Percentiles rank a stretch among this genome's conserved stretches.
Conservation (phyloP, 2,888 invertebrate genomes). For the Gandaritis pyraliata region DNA sequence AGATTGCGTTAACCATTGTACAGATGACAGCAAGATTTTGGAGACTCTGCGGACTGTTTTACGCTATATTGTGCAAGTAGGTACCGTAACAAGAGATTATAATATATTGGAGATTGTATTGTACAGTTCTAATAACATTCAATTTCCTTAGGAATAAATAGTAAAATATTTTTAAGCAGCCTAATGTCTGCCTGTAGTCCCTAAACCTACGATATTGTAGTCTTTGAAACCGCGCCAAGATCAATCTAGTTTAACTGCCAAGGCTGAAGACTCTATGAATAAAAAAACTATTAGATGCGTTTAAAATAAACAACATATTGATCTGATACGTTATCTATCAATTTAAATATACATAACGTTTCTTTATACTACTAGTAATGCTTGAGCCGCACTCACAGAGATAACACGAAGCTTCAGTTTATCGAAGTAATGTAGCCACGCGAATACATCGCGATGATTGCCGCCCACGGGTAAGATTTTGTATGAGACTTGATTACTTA, state of each 20-base stretch:
- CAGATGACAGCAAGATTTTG: slow-evolving; percentile 8
- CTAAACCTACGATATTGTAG: slow-evolving; percentile 46
- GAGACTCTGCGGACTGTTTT: too few species aligned
- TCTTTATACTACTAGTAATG: background rate
- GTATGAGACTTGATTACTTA: background rate
- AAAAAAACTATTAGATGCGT: slow-evolving; percentile 23
- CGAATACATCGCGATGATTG: background rate
- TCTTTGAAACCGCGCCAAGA: slow-evolving; percentile 65
- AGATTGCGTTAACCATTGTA: slow-evolving; percentile 13
- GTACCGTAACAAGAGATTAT: too few species aligned
- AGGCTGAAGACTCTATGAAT: slow-evolving; percentile 40
- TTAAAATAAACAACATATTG: slow-evolving; percentile 21
- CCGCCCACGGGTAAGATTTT: background rate
- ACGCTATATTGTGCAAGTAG: too few species aligned
- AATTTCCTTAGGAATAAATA: too few species aligned
- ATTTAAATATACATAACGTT: background rate
- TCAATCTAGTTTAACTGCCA: slow-evolving; percentile 58
- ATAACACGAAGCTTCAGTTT: too few species aligned
- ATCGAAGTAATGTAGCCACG: background rate
- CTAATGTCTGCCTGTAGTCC: slow-evolving; percentile 37
- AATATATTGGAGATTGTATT: too few species aligned
- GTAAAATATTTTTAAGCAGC: background rate
- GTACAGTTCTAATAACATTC: too few species aligned
- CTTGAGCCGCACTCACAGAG: too few species aligned
- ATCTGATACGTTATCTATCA: slow-evolving; percentile 7